Base-by-base conservation (phyloP, 1,140 invertebrate species). In the Ladona fulva region DNA sequence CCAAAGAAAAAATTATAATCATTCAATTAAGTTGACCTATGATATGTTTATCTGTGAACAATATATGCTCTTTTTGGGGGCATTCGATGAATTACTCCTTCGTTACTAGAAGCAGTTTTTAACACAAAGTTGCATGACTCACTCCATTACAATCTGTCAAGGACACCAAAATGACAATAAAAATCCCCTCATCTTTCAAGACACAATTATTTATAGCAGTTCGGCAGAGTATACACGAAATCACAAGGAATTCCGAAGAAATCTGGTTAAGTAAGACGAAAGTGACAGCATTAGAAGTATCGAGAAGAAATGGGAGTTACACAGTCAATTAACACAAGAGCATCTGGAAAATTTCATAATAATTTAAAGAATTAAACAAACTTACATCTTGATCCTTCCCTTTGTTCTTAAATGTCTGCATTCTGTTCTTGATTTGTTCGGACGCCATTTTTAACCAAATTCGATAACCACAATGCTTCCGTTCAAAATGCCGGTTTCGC, bases 331-430 rank as follows among this genome's bases (percentile, higher is more conserved):
- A 37, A 8, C 29, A 37, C 29, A 37, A 37, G 1, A 37, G 8
- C 29, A 37, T 37, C 1, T 37, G 3, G 1, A 37, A 8, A 37
- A 37, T 37, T 37, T 37, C 29, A 37, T 5, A 37, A 37, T 37
- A 37, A 37, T 37, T 37, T 37, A 37, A 8, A 37, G 29, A 8
- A 12, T 66, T 3, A 66, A 3, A 66, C 29, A 77, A 87, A 92
- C 94, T 93, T 89, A 97, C 96, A 88, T 97, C 95, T 86, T 95
- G 93, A 90, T 97, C 95, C 89, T 97, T 97, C 82, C 95, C 95
- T 91, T 96, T 96, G 89, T 97, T 97, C 92, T 97, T 97, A 86
- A 97, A 97, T 86, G 93, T 93, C 88, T 95, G 91, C 88, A 94
- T 91, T 86, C 95, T 91, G 89, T 90, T 91, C 89, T 92, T 92